Evolutionary conservation across 2,888 invertebrate genomes (phyloP), one percentile per base, ranked within the genome.

Genomic region (Salpingus planirostris): DNA sequence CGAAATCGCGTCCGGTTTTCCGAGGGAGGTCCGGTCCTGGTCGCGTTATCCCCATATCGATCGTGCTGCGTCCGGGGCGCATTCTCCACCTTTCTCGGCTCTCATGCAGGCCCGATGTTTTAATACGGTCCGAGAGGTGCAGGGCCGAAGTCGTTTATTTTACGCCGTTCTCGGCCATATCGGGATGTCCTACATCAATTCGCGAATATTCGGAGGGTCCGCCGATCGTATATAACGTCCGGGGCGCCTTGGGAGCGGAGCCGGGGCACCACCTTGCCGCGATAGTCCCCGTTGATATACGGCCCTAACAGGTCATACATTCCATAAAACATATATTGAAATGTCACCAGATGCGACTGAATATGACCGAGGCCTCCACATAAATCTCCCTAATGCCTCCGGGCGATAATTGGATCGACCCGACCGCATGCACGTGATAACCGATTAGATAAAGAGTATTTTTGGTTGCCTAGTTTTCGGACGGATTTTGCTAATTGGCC

Each of bases 321-420:
- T 61, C 62, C 54, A 62, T 63, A 61, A 62, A 62, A 63, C 60
- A 62, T 62, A 58, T 59, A 62, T 59, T 58, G 59, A 58, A 59
- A 59, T 58, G 57, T 58, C 57, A 53, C 48, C 41, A 47, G 48
- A 55, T 51, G 52, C 49, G 50, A 53, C 52, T 52, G 54, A 54
- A 55, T 52, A 52, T 52, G 53, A 54, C 54, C 51, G 46, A 46
- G 42, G 43, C 28, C 39, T 32, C 37, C 34, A 35, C 43, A 42
- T 50, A 52, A 52, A 50, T 52, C 49, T 35, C 25, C n/a, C 15
- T 27, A 30, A 14, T 18, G 8, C n/a, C n/a, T n/a, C n/a, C n/a
- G n/a, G n/a, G n/a, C n/a, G n/a, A n/a, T n/a, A n/a, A n/a, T n/a
- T n/a, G n/a, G n/a, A n/a, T n/a, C n/a, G n/a, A n/a, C n/a, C n/a